Percentiles rank a stretch among this genome's conserved stretches.
Evolutionary conservation across 2,797 vertebrate genomes (phyloP).

Genomic region (Bovichtus diacanthus): DNA sequence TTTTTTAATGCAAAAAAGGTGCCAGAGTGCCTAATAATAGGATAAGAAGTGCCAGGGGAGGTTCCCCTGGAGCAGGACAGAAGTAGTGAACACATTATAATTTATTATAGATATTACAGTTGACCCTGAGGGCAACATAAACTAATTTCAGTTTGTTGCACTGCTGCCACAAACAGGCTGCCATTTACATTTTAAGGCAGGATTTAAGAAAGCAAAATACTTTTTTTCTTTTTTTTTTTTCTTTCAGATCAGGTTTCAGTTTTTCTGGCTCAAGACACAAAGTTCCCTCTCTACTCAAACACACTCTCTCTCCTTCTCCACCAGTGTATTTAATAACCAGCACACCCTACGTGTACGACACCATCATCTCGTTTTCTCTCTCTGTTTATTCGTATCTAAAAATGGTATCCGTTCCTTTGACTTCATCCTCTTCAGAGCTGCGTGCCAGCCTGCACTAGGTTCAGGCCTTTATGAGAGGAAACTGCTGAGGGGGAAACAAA

Average conservation of each 20-base stretch:
- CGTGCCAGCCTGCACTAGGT: background rate
- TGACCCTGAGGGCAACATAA: too few species aligned
- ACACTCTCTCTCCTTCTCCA: background rate
- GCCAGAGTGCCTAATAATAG: too few species aligned
- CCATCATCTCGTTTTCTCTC: background rate
- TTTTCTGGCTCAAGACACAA: slow-evolving; percentile 5
- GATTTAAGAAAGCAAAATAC: background rate
- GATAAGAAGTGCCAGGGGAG: too few species aligned
- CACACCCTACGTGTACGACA: background rate
- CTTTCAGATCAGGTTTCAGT: slow-evolving; percentile 25
- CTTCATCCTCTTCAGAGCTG: background rate
- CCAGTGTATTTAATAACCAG: background rate
- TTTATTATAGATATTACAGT: too few species aligned
- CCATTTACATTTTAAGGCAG: background rate
- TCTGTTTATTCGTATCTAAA: slow-evolving; percentile 10
- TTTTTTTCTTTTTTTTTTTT: too few species aligned
- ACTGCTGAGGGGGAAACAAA: background rate
- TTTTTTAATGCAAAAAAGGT: too few species aligned
- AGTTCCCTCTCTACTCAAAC: background rate
- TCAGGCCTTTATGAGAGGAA: slow-evolving; percentile 3
- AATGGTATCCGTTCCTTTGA: slow-evolving; percentile 5
- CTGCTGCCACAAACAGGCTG: background rate
- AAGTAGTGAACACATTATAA: too few species aligned
- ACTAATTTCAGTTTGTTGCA: too few species aligned
- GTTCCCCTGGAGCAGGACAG: too few species aligned